Evolutionary conservation across 1,140 invertebrate genomes (phyloP).

Genomic region (Bombus sylvicola): DNA sequence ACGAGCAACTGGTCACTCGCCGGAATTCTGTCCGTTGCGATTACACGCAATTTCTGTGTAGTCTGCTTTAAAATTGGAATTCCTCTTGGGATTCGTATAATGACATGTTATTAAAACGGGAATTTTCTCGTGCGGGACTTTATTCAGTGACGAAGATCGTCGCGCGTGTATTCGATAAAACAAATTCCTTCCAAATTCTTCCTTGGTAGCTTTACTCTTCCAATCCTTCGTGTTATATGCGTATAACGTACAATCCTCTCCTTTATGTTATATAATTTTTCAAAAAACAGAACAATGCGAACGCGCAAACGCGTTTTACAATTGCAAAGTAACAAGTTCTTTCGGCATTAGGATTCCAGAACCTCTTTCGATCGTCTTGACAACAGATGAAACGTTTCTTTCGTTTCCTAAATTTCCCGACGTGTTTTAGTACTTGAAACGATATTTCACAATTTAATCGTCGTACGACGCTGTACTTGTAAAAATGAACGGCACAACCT

Average conservation of each 20-base stretch:
- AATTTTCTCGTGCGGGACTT: constrained; percentile 32
- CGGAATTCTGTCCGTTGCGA: constrained; percentile 65
- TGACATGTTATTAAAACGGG: constrained; percentile 28
- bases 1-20: constrained; percentile 66
- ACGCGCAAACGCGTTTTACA: neutral
- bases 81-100: constrained; percentile 36
- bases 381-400: neutral
- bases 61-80: constrained; percentile 56
- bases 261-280: neutral
- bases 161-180: neutral
- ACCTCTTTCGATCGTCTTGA: neutral
- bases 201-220: neutral
- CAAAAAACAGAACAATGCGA: neutral
- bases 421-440: neutral
- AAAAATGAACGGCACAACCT: constrained; percentile 75
- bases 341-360: neutral
- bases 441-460: neutral
- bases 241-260: neutral
- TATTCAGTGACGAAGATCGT: neutral
- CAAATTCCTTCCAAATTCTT: neutral
- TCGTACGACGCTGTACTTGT: neutral
- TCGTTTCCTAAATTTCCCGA: neutral
- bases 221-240: neutral
- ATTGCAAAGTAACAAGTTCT: neutral
- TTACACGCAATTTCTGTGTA: constrained; percentile 41